Conservation (phyloP, 2,113 vertebrate species). For the Muscicapa adusta region DNA sequence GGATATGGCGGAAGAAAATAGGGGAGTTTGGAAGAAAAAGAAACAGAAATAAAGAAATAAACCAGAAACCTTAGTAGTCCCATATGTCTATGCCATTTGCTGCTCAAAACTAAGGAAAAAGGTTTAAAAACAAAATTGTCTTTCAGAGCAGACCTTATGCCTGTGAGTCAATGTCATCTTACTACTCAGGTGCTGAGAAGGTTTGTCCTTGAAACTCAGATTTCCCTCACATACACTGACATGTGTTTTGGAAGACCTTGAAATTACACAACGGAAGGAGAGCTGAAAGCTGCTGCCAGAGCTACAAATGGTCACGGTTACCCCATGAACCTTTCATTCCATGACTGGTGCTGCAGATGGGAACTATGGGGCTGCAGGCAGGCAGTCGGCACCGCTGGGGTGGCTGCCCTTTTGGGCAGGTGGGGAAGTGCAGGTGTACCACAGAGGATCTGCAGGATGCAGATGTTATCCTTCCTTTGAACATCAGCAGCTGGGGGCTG, state of each 20-base stretch:
- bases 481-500: neutral
- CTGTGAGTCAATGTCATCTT: slow-evolving; percentile 29
- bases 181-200: neutral
- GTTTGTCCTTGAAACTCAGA: slow-evolving; percentile 23
- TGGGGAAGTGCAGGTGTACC: neutral
- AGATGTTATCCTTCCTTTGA: neutral
- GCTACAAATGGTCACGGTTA: neutral
- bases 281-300: slow-evolving; percentile 4
- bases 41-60: neutral
- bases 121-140: neutral
- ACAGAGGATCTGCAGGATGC: neutral
- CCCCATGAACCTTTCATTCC: neutral
- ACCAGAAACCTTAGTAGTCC: neutral
- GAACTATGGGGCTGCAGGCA: neutral
- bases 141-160: neutral
- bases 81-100: neutral
- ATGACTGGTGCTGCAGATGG: neutral
- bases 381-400: fast-evolving
- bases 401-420: neutral
- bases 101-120: slow-evolving; percentile 8
- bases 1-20: neutral
- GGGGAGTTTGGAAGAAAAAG: neutral
- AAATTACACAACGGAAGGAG: neutral
- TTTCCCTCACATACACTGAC: neutral
- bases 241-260: slow-evolving; percentile 19